Conservation (phyloP, 2,888 invertebrate genomes). For the Parnassius orleans region DNA sequence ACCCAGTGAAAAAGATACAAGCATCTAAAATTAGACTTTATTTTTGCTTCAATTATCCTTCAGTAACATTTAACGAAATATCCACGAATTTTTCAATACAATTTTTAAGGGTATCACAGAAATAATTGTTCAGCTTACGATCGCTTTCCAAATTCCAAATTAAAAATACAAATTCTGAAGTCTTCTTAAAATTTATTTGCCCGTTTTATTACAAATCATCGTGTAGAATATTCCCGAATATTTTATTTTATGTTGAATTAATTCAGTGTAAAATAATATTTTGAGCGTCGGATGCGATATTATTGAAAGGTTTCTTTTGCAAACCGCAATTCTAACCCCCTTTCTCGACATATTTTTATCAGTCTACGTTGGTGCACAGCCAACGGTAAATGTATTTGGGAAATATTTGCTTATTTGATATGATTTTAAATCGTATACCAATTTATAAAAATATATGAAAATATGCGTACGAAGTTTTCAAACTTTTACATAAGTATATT, state of each 20-base stretch:
- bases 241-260: constrained; percentile 12
- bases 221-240: constrained; percentile 24
- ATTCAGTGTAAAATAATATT: constrained; percentile 18
- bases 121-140: constrained; percentile 1
- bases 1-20: not conserved
- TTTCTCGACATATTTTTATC: constrained; percentile 51
- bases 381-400: constrained; percentile 15
- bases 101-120: not conserved
- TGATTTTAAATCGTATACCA: too few relatives aligned
- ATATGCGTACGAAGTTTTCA: too few relatives aligned
- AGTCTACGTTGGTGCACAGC: constrained; percentile 45
- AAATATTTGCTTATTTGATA: not conserved
- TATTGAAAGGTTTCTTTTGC: constrained; percentile 24
- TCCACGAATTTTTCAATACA: not conserved
- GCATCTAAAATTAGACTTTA: not conserved
- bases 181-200: not conserved
- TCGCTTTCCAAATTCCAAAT: constrained; percentile 1
- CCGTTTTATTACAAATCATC: constrained; percentile 18
- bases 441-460: too few relatives aligned
- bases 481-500: too few relatives aligned
- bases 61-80: not conserved
- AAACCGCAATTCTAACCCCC: constrained; percentile 16
- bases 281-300: constrained; percentile 11
- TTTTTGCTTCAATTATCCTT: constrained; percentile 1
- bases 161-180: not conserved